Evolutionary conservation across 2,113 vertebrate species (phyloP).

Genomic region (Acanthisitta chloris): DNA sequence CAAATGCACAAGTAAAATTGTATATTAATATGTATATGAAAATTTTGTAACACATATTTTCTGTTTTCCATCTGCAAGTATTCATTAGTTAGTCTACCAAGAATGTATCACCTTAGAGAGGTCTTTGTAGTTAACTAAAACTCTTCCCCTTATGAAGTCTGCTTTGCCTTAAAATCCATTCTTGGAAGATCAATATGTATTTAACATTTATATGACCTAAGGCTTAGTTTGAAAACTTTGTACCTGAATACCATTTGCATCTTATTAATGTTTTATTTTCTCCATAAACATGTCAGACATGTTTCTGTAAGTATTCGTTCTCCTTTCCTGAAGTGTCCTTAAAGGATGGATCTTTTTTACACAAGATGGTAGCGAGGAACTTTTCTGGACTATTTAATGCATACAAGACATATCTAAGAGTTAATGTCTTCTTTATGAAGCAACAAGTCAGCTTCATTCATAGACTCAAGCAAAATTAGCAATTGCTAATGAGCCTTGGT

Average conservation of each 20-base stretch:
- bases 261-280: not conserved
- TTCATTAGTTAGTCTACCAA: not conserved
- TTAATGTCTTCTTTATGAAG: not conserved
- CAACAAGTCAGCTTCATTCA: not conserved
- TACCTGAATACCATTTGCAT: not conserved
- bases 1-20: not conserved
- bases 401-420: not conserved
- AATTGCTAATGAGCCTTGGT: not conserved
- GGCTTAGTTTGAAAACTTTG: not conserved
- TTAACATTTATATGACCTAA: not conserved
- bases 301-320: not conserved
- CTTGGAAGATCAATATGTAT: not conserved
- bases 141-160: not conserved
- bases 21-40: not conserved
- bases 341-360: not conserved
- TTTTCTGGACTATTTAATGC: not conserved
- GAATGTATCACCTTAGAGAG: not conserved
- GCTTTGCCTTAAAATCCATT: not conserved
- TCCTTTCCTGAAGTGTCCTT: not conserved
- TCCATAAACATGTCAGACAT: not conserved
- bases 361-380: not conserved
- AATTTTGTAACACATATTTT: not conserved
- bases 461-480: not conserved
- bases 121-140: not conserved
- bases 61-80: not conserved